A percentile compares a stretch with the other conserved stretches of the same genome.
These are phyloP conservation scores for Acleris holmiana DNA, from an alignment of 2,888 invertebrate species.

Conservation along the genomic window DNA sequence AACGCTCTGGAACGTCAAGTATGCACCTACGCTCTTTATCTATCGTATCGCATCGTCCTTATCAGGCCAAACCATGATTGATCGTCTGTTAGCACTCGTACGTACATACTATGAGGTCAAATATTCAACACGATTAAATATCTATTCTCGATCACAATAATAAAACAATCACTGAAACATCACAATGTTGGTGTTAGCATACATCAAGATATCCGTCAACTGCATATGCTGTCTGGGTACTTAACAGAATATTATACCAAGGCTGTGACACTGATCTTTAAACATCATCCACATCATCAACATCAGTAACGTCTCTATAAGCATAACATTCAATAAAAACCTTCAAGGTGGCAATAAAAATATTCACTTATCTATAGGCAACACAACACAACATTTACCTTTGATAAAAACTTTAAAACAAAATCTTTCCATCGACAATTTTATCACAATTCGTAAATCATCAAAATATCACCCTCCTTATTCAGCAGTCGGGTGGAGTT, in stretches of 20 bases:
- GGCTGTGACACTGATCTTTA: conserved; percentile 2
- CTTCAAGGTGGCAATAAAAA: background rate
- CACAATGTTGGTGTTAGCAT: conserved; percentile 51
- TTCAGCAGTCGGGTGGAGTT: background rate
- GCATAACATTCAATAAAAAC: background rate
- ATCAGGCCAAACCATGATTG: background rate
- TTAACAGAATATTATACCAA: background rate
- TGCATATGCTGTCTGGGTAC: background rate
- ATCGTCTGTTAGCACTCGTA: conserved; percentile 17
- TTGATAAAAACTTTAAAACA: too few relatives aligned
- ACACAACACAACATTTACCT: background rate
- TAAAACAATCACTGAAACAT: conserved; percentile 67
- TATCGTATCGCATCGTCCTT: background rate
- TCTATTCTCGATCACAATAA: conserved; percentile 54
- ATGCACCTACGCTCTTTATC: background rate
- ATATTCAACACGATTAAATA: conserved; percentile 47
- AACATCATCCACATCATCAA: background rate
- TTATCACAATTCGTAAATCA: background rate
- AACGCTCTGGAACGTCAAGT: conserved; percentile 15
- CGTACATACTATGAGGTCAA: conserved; percentile 46
- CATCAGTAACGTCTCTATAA: background rate
- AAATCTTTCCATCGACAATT: background rate
- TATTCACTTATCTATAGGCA: background rate
- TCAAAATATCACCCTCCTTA: background rate
- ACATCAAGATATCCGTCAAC: conserved; percentile 24